phyloP scores from a whole-genome alignment of 2,888 invertebrate species.

The Ichneumoninae sp. region DNA sequence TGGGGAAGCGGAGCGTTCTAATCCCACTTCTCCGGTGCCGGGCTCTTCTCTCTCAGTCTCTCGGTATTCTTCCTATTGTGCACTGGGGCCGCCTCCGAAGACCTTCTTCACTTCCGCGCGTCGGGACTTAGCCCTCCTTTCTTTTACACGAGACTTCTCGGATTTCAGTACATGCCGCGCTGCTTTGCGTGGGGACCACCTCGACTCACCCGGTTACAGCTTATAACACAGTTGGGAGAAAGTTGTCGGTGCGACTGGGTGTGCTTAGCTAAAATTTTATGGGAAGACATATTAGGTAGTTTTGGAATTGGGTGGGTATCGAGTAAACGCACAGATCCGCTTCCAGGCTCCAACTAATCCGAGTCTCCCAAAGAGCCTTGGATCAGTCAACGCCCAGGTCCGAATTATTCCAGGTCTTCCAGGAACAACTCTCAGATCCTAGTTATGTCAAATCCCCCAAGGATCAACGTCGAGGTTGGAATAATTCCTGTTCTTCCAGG shows the following conservation, averaged over 20 bases:
- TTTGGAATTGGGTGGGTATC: too few relatives aligned
- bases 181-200: neutral
- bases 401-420: too few relatives aligned
- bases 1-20: constrained; percentile 63
- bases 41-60: constrained; percentile 50
- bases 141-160: constrained; percentile 36
- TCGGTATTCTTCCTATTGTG: constrained; percentile 44
- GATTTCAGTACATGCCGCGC: constrained; percentile 21
- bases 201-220: neutral
- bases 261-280: too few relatives aligned
- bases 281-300: too few relatives aligned
- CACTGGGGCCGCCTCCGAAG: constrained; percentile 17
- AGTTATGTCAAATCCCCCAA: too few relatives aligned
- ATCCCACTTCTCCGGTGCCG: constrained; percentile 56
- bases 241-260: neutral
- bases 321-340: too few relatives aligned
- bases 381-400: too few relatives aligned
- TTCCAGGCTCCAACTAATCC: too few relatives aligned
- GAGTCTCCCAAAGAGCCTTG: too few relatives aligned
- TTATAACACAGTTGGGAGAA: neutral
- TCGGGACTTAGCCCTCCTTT: constrained; percentile 31
- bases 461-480: too few relatives aligned
- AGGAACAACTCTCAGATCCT: too few relatives aligned
- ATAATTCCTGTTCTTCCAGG: too few relatives aligned
- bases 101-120: constrained; percentile 28